Evolutionary conservation across 2,797 vertebrate species (phyloP).

Genomic region (Cetoscarus ocellatus): DNA sequence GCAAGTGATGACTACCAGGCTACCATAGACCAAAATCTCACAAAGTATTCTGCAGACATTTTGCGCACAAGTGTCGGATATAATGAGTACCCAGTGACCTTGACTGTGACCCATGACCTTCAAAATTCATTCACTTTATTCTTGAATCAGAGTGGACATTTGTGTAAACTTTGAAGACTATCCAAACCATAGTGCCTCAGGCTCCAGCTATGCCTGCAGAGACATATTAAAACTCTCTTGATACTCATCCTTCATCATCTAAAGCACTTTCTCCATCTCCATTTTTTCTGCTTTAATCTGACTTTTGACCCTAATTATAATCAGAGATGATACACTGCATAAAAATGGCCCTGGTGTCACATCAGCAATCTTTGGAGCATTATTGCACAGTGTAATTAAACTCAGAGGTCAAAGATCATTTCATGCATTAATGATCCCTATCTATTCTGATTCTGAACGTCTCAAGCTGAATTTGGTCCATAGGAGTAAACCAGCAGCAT

Average conservation of each 20-base stretch:
- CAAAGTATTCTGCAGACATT: too few species aligned
- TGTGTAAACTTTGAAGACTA: too few species aligned
- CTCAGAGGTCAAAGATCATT: constrained; percentile 54
- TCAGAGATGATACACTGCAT: constrained; percentile 16
- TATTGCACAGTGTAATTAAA: constrained; percentile 61
- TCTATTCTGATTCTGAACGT: constrained; percentile 45
- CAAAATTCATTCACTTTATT: too few species aligned
- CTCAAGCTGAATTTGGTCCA: constrained; percentile 21
- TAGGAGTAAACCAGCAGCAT: constrained; percentile 26
- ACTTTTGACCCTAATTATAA: constrained; percentile 37
- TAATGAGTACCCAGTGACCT: too few species aligned
- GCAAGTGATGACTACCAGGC: too few species aligned
- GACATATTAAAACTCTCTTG: neutral
- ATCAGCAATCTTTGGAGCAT: constrained; percentile 17
- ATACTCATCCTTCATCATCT: neutral
- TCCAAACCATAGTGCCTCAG: too few species aligned
- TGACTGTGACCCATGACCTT: too few species aligned
- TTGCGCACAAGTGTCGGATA: too few species aligned
- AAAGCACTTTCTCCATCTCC: constrained; percentile 10
- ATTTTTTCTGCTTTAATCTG: constrained; percentile 17
- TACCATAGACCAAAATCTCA: too few species aligned
- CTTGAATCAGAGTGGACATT: too few species aligned
- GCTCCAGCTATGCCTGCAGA: too few species aligned
- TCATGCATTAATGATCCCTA: constrained; percentile 38
- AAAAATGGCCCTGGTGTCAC: constrained; percentile 32